phyloP scores from a whole-genome alignment of 2,113 vertebrate species.

The Turdus rufiventris region DNA sequence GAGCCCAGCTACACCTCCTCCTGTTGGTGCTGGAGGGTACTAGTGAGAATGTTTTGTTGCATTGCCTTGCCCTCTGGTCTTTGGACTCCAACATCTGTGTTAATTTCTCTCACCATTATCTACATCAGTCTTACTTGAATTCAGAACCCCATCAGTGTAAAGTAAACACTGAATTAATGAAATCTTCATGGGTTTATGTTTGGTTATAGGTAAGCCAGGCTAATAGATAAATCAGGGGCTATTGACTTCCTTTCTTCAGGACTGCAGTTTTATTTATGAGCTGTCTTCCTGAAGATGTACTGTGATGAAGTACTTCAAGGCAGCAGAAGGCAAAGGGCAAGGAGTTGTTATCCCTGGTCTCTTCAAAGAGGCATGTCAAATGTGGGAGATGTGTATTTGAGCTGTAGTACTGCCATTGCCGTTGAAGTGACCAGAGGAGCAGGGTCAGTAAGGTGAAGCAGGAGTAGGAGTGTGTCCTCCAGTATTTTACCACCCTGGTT shows the following conservation, averaged over 20 bases:
- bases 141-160: not conserved
- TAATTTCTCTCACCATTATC: not conserved
- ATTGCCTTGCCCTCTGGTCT: not conserved
- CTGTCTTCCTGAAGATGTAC: not conserved
- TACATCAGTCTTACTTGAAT: not conserved
- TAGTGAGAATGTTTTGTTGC: not conserved
- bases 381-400: not conserved
- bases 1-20: accelerated
- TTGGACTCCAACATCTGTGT: not conserved
- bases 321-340: not conserved
- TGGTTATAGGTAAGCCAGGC: not conserved
- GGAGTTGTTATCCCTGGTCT: not conserved
- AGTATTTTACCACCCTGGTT: not conserved
- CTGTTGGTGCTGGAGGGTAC: accelerated
- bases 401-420: not conserved
- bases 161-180: not conserved
- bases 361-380: not conserved
- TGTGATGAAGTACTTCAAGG: not conserved
- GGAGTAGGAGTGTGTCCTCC: not conserved
- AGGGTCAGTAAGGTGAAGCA: not conserved
- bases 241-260: not conserved
- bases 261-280: not conserved
- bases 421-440: not conserved
- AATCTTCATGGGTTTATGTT: not conserved
- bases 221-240: not conserved